These are phyloP conservation scores for Philonicus albiceps DNA, from an alignment of 2,888 invertebrate species.

Conservation along the genomic window DNA sequence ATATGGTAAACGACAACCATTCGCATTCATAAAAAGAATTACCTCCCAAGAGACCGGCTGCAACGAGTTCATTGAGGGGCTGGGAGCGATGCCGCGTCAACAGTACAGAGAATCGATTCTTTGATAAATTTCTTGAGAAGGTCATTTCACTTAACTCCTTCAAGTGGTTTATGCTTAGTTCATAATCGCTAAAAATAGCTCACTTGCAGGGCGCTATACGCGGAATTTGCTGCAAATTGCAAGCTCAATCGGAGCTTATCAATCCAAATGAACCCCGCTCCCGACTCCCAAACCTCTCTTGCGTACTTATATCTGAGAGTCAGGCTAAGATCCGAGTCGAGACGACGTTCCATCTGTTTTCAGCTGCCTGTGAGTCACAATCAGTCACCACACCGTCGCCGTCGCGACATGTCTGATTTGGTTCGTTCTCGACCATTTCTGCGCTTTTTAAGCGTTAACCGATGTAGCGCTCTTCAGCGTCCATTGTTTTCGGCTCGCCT, in stretches of 20 bases:
- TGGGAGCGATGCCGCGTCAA: not conserved
- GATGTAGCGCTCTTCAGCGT: not conserved
- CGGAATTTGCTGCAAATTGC: not conserved
- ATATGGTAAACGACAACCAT: not conserved
- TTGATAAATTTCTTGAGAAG: not conserved
- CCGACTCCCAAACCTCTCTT: not conserved
- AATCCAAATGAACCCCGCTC: not conserved
- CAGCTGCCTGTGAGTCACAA: not conserved
- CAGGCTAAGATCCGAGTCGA: not conserved
- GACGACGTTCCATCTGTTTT: not conserved
- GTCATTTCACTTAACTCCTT: not conserved
- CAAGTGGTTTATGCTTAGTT: not conserved
- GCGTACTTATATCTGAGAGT: not conserved
- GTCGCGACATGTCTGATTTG: not conserved
- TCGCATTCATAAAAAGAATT: not conserved
- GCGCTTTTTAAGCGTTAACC: not conserved
- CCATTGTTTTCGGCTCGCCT: not conserved
- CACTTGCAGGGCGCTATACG: not conserved
- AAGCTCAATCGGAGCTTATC: not conserved
- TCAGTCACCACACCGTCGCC: not conserved
- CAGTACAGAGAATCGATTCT: not conserved
- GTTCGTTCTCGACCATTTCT: not conserved
- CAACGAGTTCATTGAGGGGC: not conserved
- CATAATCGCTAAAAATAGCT: not conserved
- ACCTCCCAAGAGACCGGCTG: not conserved